Conservation (phyloP, 2,797 vertebrate genomes). For the Nyctalus aviator region DNA sequence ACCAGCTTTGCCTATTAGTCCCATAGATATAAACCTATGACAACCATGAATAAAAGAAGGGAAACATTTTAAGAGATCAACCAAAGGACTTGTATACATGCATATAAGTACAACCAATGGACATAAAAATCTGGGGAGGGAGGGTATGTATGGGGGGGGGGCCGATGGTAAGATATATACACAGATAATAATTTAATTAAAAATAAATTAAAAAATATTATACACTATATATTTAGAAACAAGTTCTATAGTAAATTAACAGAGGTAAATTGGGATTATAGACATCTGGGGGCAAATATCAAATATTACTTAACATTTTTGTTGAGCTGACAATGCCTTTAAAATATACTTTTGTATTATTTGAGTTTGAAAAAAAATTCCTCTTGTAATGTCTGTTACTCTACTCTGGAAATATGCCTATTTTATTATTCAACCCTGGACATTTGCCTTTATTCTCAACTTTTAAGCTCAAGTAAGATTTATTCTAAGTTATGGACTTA, state of each 20-base stretch:
- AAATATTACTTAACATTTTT: background rate
- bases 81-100: no score
- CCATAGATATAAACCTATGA: background rate
- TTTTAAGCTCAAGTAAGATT: constrained; percentile 41
- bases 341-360: background rate
- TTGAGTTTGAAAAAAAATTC: background rate
- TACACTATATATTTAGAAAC: background rate
- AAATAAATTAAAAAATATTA: background rate
- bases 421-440: background rate
- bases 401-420: background rate
- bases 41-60: background rate
- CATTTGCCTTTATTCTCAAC: background rate
- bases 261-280: background rate
- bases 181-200: no score
- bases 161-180: no score
- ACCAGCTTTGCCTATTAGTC: background rate
- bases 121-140: no score
- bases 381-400: background rate
- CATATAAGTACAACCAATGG: no score
- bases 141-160: no score
- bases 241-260: background rate
- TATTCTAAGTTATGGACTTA: background rate
- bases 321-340: background rate
- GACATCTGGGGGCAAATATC: background rate
- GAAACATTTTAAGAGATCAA: background rate